Percentiles rank a stretch among this genome's conserved stretches.
Evolutionary conservation across 1,140 invertebrate species (phyloP).

Genomic region (Whitmania pigra): DNA sequence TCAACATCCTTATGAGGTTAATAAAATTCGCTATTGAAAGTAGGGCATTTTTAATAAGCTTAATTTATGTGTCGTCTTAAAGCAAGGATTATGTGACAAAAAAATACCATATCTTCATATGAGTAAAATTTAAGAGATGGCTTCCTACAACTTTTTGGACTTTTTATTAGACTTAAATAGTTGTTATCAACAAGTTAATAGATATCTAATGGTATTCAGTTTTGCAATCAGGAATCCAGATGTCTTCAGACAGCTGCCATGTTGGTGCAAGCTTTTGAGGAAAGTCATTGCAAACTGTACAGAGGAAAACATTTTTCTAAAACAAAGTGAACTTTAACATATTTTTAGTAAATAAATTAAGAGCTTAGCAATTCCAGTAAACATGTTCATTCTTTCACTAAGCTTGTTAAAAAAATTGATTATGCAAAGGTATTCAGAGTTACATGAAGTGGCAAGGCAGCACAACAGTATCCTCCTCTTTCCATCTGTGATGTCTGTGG

Average conservation of each 20-base stretch:
- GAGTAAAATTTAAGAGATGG: too few relatives aligned
- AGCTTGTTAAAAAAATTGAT: not conserved
- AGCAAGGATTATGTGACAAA: too few relatives aligned
- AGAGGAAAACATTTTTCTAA: constrained; percentile 72
- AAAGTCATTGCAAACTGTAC: constrained; percentile 61
- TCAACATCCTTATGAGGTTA: too few relatives aligned
- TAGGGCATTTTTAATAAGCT: too few relatives aligned
- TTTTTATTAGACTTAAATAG: too few relatives aligned
- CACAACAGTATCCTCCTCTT: constrained; percentile 66
- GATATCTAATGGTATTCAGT: too few relatives aligned
- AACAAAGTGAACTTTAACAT: constrained; percentile 35
- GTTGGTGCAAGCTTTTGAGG: constrained; percentile 58
- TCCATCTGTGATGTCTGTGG: constrained; percentile 60
- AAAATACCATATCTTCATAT: too few relatives aligned
- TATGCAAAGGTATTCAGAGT: constrained; percentile 50
- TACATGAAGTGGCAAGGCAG: constrained; percentile 54
- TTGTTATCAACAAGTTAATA: too few relatives aligned
- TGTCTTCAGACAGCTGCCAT: constrained; percentile 76
- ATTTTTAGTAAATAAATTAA: not conserved
- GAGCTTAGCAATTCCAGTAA: not conserved
- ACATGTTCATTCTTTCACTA: not conserved
- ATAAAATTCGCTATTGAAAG: too few relatives aligned
- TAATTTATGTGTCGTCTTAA: too few relatives aligned
- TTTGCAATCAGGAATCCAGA: constrained; percentile 53
- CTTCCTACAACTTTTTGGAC: too few relatives aligned